These are phyloP conservation scores for Chaetophractus vellerosus DNA, from an alignment of 2,797 vertebrate genomes.

Conservation along the genomic window DNA sequence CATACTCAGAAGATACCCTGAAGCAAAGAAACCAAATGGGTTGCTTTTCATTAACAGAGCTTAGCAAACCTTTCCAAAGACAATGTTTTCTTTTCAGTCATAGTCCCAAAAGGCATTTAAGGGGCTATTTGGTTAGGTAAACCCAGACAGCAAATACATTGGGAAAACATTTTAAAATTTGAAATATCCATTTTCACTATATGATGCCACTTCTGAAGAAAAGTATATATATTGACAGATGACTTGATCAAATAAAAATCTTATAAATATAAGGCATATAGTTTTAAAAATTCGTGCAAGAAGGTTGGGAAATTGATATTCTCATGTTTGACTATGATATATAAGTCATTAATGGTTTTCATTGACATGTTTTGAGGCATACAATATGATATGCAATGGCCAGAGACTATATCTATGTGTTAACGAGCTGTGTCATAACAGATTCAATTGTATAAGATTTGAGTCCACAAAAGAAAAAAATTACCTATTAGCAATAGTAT, in stretches of 20 bases:
- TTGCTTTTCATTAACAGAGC: constrained; percentile 88
- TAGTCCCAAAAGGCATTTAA: constrained; percentile 78
- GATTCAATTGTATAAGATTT: constrained; percentile 4
- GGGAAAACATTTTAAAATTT: constrained; percentile 71
- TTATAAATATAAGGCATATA: constrained; percentile 10
- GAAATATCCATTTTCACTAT: constrained; percentile 78
- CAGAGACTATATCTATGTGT: neutral
- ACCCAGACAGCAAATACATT: constrained; percentile 80
- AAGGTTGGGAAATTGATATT: neutral
- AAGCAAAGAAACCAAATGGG: constrained; percentile 88
- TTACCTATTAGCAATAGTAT: constrained; percentile 52
- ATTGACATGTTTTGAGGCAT: constrained; percentile 20
- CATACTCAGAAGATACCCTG: constrained; percentile 85
- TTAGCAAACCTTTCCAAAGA: constrained; percentile 86
- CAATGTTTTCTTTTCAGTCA: constrained; percentile 88
- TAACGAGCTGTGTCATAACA: constrained; percentile 45
- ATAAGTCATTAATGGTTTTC: neutral
- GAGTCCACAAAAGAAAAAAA: constrained; percentile 59
- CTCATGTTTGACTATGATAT: neutral
- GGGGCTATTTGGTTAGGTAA: constrained; percentile 83
- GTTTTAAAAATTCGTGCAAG: neutral
- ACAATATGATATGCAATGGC: neutral
- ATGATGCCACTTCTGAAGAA: constrained; percentile 50
- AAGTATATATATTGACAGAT: constrained; percentile 30
- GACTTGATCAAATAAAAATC: constrained; percentile 38